Evolutionary conservation across 2,113 vertebrate species (phyloP).

Genomic region (Alosa alosa): DNA sequence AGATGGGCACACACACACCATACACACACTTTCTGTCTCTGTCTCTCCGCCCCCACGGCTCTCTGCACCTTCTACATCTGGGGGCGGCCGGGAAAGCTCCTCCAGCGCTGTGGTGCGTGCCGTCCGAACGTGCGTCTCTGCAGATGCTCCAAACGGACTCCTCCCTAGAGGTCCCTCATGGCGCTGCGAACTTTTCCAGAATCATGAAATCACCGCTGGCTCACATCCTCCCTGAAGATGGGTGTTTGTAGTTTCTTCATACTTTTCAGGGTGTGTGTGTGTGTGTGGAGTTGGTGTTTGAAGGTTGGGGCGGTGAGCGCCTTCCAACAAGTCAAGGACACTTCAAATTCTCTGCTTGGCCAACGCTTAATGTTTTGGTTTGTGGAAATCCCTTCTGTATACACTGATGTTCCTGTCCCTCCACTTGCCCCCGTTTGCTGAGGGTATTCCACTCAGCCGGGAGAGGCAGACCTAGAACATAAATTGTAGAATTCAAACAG

Average conservation of each 20-base stretch:
- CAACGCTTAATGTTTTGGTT: background rate
- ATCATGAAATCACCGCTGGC: conserved; percentile 17
- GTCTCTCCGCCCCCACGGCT: conserved; percentile 29
- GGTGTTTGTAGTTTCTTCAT: conserved; percentile 34
- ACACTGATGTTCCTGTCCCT: background rate
- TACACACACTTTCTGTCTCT: conserved; percentile 44
- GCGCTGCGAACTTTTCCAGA: conserved; percentile 20
- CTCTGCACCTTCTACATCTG: conserved; percentile 60
- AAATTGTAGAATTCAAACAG: background rate
- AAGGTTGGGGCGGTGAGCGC: background rate
- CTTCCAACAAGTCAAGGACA: background rate
- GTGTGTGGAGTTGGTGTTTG: background rate
- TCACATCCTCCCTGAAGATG: conserved; percentile 39
- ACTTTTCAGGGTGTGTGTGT: background rate
- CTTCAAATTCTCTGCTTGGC: background rate
- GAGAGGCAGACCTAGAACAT: background rate
- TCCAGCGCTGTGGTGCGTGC: background rate
- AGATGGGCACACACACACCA: conserved; percentile 28
- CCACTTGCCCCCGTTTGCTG: background rate
- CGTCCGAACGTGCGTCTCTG: conserved; percentile 18
- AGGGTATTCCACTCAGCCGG: conserved; percentile 8
- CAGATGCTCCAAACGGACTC: background rate
- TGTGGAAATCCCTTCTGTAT: background rate
- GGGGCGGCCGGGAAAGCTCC: conserved; percentile 23
- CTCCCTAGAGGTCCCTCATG: conserved; percentile 32